phyloP scores from a whole-genome alignment of 2,797 vertebrate genomes.

The Masticophis lateralis region DNA sequence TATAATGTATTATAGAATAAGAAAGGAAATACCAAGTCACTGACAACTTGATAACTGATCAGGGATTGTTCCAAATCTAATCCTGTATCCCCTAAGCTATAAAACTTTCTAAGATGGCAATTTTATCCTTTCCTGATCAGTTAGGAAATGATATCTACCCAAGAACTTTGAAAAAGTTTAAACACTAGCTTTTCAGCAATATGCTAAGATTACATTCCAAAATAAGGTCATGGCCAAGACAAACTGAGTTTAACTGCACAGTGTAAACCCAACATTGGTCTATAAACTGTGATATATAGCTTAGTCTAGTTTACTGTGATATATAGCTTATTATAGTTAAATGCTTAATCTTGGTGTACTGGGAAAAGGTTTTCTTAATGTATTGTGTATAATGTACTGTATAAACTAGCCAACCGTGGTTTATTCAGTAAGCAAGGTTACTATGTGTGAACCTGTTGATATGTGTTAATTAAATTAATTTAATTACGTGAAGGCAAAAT shows the following conservation, averaged over 20 bases:
- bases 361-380: neutral
- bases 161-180: neutral
- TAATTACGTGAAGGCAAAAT: neutral
- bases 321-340: neutral
- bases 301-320: neutral
- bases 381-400: neutral
- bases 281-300: neutral
- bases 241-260: neutral
- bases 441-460: neutral
- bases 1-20: neutral
- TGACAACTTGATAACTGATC: neutral
- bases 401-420: neutral
- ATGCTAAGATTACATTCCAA: neutral
- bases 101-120: neutral
- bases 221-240: neutral
- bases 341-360: neutral
- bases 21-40: neutral
- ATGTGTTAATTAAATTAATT: neutral
- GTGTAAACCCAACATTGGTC: neutral
- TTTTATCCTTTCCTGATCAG: neutral
- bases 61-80: neutral
- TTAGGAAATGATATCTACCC: neutral
- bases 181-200: neutral
- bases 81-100: neutral
- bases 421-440: neutral